A percentile compares a stretch with the other conserved stretches of the same genome.
Evolutionary conservation across 2,888 invertebrate species (phyloP).

Genomic region (Caenorhabditis becei): DNA sequence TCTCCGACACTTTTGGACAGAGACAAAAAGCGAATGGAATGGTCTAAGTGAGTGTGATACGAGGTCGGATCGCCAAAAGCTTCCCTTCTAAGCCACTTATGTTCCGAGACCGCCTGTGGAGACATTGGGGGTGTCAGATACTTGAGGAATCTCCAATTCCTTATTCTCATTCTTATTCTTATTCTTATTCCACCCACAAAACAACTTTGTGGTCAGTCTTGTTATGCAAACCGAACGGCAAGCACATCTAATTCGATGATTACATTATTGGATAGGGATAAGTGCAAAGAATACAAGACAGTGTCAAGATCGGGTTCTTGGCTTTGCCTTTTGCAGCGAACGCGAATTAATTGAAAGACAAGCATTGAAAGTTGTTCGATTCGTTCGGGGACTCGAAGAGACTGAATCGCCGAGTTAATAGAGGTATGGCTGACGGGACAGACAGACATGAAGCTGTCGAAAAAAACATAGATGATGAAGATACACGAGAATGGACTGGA

Average conservation of each 20-base stretch:
- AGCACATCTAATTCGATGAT: slow-evolving; percentile 50
- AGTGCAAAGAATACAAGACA: slow-evolving; percentile 56
- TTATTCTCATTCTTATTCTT: background rate
- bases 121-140: slow-evolving; percentile 26
- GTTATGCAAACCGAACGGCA: slow-evolving; percentile 51
- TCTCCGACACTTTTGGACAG: slow-evolving; percentile 17
- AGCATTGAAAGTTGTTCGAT: slow-evolving; percentile 53
- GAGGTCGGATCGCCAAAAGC: slow-evolving; percentile 42
- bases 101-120: slow-evolving; percentile 32
- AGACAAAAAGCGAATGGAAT: slow-evolving; percentile 48
- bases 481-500: slow-evolving; percentile 61
- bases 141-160: background rate
- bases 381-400: too few relatives aligned
- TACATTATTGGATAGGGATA: slow-evolving; percentile 56
- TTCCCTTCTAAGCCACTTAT: slow-evolving; percentile 47
- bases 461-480: slow-evolving; percentile 56
- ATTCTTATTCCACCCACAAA: slow-evolving; percentile 4
- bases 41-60: slow-evolving; percentile 49
- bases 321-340: background rate
- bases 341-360: slow-evolving; percentile 51
- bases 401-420: slow-evolving; percentile 46
- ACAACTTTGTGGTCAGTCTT: slow-evolving; percentile 32
- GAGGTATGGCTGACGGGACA: slow-evolving; percentile 41
- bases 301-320: slow-evolving; percentile 24
- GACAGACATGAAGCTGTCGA: slow-evolving; percentile 20